Evolutionary conservation across 2,888 invertebrate species (phyloP), one percentile per base, ranked within the genome.

Genomic region (Acleris cristana): DNA sequence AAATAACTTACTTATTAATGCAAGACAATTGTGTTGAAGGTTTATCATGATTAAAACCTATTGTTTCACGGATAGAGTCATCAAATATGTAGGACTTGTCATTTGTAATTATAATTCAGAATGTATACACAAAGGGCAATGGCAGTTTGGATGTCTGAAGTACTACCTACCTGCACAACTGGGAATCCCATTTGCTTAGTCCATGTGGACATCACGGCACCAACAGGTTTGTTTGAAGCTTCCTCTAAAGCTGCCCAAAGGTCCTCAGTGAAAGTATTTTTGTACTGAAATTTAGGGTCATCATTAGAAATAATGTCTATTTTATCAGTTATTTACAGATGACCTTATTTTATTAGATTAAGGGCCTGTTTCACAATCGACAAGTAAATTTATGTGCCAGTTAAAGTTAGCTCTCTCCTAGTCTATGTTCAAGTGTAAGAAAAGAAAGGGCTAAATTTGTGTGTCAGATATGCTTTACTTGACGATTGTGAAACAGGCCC

Each of bases 181-280:
- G 99, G 99, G 83, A 97, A 99, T 51, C 99, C 99, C 95, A 97
- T 97, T 82, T 98, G 96, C 82, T 97, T 97, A 0, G 99, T 99
- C 99, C 99, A 99, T 21, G 97, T 97, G 8, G 97, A 96, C 99
- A 99, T 99, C 10, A 99, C 96, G 56, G 95, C 95, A 1, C 95
- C 96, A 1, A 99, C 97, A 3, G 98, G 98, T 85, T 99, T 98
- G 21, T 96, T 95, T 74, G 98, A 98, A 2, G 97, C 97, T 81
- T 97, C 96, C 78, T 96, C 97, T 71, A 99, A 92, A 0, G 98
- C 96, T 1, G 95, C 94, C 99, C 99, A 99, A 76, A 99, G 93
- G 86, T 99, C 98, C 85, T 97, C 97, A 0, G 99, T 99, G 77
- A 96, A 95, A 1, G 99, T 97, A 85, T 99, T 99, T 77, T 95